Percentiles rank a stretch among this genome's conserved stretches.
Conservation (phyloP, 2,113 vertebrate genomes). For the Aix galericulata region DNA sequence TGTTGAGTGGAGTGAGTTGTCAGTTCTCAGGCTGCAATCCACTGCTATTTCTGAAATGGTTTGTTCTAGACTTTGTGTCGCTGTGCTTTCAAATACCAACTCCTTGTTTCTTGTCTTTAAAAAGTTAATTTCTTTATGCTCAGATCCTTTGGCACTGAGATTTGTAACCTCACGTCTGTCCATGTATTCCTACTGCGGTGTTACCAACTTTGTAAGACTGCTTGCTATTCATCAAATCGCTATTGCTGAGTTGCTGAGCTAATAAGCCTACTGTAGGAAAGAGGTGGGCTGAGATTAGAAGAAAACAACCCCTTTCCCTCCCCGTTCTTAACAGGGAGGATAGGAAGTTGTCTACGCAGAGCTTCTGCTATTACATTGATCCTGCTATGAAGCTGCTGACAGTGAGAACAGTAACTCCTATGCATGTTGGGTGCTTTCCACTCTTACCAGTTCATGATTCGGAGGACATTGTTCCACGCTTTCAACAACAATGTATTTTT, state of each 20-base stretch:
- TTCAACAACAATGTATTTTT: background rate
- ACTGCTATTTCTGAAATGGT: background rate
- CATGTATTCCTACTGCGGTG: background rate
- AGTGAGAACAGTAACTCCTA: accelerated
- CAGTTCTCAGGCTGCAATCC: background rate
- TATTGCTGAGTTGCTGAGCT: background rate
- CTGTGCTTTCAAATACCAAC: background rate
- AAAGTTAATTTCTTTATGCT: background rate
- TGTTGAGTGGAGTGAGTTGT: background rate
- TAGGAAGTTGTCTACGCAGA: background rate
- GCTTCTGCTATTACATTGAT: background rate
- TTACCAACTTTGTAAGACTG: background rate
- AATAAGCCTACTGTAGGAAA: background rate
- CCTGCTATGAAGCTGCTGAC: background rate
- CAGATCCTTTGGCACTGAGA: background rate
- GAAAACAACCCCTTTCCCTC: background rate
- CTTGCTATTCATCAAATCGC: background rate
- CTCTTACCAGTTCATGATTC: accelerated
- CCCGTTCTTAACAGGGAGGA: background rate
- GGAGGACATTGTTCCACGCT: background rate
- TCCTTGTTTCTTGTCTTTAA: background rate
- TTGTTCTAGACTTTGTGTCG: background rate
- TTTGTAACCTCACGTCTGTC: background rate
- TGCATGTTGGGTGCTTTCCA: background rate
- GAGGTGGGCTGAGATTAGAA: background rate